Conservation (phyloP, 2,797 vertebrate species). For the Gadopsis bispinosus region DNA sequence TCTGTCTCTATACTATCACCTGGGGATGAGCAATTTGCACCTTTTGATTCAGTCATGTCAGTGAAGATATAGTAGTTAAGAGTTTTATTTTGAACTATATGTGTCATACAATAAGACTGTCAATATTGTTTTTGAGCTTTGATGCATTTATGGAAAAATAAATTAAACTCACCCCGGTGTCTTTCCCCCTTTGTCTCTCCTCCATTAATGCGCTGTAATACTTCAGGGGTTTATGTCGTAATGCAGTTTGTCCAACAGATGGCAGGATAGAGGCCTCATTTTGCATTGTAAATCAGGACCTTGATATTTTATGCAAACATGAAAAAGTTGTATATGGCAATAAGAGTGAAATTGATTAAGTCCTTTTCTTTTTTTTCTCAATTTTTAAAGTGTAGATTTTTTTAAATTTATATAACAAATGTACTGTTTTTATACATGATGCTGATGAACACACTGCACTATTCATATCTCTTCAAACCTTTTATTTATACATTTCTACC, state of each 20-base stretch:
- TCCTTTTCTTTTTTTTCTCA: neutral
- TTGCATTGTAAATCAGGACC: neutral
- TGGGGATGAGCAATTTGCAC: too few relatives aligned
- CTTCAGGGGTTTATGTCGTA: neutral
- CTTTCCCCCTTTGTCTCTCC: neutral
- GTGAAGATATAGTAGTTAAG: too few relatives aligned
- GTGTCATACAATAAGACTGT: neutral
- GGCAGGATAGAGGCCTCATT: accelerated
- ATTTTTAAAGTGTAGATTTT: neutral
- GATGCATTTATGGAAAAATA: neutral
- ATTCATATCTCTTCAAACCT: neutral
- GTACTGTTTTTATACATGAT: neutral
- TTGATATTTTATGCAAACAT: neutral
- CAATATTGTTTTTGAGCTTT: too few relatives aligned
- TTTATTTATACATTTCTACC: neutral
- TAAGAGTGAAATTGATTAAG: neutral
- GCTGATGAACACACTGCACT: neutral
- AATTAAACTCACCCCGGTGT: neutral
- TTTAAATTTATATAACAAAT: neutral
- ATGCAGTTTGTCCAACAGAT: constrained; percentile 21
- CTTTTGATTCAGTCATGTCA: too few relatives aligned
- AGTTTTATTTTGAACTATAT: neutral
- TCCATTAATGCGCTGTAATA: neutral
- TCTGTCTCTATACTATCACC: neutral
- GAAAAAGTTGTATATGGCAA: neutral